phyloP scores from a whole-genome alignment of 2,113 vertebrate genomes.

The Ptilorrhoa leucosticta region DNA sequence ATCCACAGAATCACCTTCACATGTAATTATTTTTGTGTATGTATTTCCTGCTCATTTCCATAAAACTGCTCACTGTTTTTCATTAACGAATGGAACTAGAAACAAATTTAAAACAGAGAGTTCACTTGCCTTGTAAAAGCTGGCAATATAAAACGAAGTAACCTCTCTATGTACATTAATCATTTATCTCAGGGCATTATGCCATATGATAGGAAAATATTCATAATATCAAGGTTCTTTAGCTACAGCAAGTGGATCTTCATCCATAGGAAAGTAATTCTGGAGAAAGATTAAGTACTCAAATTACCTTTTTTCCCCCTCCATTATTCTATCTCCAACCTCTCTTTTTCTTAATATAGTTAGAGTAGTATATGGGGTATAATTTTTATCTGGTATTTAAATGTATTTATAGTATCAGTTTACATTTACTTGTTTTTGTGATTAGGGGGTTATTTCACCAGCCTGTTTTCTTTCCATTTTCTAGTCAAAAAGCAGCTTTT shows the following conservation, averaged over 20 bases:
- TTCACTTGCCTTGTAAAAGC: background rate
- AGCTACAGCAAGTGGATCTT: background rate
- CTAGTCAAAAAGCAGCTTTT: background rate
- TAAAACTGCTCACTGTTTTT: background rate
- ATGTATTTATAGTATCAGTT: background rate
- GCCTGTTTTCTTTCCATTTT: background rate
- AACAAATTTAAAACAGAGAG: background rate
- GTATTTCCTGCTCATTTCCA: background rate
- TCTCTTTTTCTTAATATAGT: background rate
- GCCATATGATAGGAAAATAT: background rate
- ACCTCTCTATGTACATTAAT: background rate
- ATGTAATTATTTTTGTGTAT: background rate
- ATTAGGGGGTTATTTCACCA: background rate
- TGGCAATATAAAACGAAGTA: background rate
- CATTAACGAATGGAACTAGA: background rate
- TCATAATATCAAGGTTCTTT: background rate
- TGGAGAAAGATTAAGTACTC: background rate
- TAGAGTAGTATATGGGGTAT: background rate
- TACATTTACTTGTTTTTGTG: background rate
- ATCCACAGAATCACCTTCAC: background rate
- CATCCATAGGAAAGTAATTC: background rate
- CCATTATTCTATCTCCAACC: accelerated
- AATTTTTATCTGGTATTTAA: background rate
- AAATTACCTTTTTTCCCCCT: background rate
- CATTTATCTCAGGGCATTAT: background rate